A percentile compares a stretch with the other conserved stretches of the same genome.
Evolutionary conservation across 2,113 vertebrate species (phyloP).

Genomic region (Mustela lutreola): DNA sequence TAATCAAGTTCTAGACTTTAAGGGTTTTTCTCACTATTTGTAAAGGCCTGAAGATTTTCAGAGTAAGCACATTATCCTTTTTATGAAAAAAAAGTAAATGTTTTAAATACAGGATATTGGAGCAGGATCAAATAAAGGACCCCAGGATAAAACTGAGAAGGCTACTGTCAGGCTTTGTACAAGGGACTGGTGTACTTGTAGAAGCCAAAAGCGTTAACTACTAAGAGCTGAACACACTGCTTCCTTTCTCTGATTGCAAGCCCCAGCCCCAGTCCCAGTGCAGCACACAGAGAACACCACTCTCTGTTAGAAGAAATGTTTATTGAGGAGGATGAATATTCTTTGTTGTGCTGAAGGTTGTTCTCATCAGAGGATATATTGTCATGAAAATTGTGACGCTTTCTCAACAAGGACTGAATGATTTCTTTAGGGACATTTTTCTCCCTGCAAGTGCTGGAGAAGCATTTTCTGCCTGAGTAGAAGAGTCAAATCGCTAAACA

Average conservation of each 20-base stretch:
- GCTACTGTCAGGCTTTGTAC: background rate
- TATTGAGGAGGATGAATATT: constrained; percentile 30
- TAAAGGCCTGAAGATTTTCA: too few relatives aligned
- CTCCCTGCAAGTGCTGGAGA: constrained; percentile 20
- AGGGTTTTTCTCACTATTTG: too few relatives aligned
- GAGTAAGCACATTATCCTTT: background rate
- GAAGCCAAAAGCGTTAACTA: background rate
- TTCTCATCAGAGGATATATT: background rate
- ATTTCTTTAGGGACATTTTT: background rate
- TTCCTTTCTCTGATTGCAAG: background rate
- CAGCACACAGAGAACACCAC: background rate
- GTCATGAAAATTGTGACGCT: background rate
- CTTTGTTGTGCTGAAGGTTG: background rate
- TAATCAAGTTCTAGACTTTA: too few relatives aligned
- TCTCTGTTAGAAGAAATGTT: constrained; percentile 11
- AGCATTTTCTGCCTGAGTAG: constrained; percentile 19
- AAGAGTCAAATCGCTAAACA: background rate
- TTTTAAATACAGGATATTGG: background rate
- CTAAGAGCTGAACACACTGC: background rate
- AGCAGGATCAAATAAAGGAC: background rate
- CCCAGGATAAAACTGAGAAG: background rate
- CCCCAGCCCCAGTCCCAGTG: background rate
- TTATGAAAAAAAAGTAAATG: background rate
- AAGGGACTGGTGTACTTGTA: background rate
- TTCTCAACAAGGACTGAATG: background rate